phyloP scores from a whole-genome alignment of 2,888 invertebrate species.

The Ophraella communa region DNA sequence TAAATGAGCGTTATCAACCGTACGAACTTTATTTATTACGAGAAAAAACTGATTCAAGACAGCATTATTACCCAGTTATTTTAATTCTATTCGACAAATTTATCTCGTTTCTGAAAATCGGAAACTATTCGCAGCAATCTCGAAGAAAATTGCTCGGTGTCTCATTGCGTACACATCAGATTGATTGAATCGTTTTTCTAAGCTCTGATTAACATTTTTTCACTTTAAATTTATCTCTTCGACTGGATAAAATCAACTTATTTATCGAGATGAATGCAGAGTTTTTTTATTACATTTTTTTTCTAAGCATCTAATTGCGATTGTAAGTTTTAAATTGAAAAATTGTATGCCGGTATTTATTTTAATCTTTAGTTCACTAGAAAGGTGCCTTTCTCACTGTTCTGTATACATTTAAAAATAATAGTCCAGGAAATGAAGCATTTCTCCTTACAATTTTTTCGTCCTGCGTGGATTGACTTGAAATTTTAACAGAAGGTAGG shows the following conservation, averaged over 20 bases:
- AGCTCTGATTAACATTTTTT: slow-evolving; percentile 1
- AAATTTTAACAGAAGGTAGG: no score
- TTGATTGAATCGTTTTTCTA: slow-evolving; percentile 1
- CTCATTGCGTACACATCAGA: neutral
- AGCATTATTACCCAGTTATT: neutral
- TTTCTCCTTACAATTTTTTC: no score
- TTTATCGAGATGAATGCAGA: neutral
- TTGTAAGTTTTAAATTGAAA: neutral
- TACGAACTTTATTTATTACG: no score
- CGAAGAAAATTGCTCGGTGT: neutral
- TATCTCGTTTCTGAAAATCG: neutral
- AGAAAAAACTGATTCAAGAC: neutral
- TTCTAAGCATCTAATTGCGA: neutral
- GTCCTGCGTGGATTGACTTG: no score
- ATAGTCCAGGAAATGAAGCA: no score
- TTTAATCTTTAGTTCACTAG: no score
- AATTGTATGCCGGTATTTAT: no score
- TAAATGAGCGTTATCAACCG: no score
- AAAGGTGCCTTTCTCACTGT: no score
- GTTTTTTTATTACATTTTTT: neutral
- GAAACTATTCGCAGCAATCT: slow-evolving; percentile 1
- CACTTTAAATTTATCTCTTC: neutral
- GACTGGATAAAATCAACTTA: neutral
- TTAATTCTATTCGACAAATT: neutral
- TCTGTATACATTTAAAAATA: no score